phyloP scores from a whole-genome alignment of 2,797 vertebrate species.

The Chrysolophus pictus region DNA sequence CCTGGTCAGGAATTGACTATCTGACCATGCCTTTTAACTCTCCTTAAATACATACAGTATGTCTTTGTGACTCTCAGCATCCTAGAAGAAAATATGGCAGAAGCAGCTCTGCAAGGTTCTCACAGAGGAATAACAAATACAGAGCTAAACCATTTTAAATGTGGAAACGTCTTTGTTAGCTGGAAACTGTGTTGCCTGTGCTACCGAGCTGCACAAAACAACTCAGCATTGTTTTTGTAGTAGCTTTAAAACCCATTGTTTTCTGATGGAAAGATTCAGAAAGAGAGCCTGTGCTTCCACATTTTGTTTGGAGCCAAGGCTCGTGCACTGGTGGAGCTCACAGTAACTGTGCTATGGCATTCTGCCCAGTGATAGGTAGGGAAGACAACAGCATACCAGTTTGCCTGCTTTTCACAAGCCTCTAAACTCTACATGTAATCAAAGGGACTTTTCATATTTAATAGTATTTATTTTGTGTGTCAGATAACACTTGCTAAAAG shows the following conservation, averaged over 20 bases:
- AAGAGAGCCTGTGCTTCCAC: accelerated
- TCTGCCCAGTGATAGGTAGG: not conserved
- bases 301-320: not conserved
- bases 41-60: not conserved
- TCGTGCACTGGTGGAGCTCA: not conserved
- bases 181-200: not conserved
- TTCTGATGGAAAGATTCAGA: not conserved
- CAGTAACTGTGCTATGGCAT: not conserved
- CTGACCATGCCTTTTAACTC: not conserved
- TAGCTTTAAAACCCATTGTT: not conserved
- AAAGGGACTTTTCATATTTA: constrained; percentile 60
- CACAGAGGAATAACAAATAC: not conserved
- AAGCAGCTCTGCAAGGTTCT: not conserved
- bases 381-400: accelerated
- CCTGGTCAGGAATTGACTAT: not conserved
- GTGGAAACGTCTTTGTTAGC: not conserved
- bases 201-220: not conserved
- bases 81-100: not conserved
- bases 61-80: not conserved
- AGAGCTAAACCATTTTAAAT: not conserved
- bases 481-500: constrained; percentile 65
- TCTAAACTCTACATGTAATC: constrained; percentile 11
- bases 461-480: constrained; percentile 53
- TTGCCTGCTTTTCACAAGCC: not conserved
- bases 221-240: not conserved